Evolutionary conservation across 2,113 vertebrate species (phyloP).

Genomic region (Gadus chalcogrammus): DNA sequence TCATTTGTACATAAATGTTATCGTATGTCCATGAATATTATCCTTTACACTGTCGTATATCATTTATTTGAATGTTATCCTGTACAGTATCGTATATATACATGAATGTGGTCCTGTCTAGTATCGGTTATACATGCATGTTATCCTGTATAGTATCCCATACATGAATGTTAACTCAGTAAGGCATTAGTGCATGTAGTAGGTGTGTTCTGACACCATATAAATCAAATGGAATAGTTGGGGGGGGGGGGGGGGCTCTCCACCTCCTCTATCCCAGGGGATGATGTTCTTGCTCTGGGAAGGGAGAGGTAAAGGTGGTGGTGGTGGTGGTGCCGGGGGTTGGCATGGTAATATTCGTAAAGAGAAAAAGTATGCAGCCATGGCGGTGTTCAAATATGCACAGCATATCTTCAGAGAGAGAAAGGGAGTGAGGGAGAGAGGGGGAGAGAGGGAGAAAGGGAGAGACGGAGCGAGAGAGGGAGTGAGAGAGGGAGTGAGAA

Average conservation of each 20-base stretch:
- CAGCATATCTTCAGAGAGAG: conserved; percentile 57
- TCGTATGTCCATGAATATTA: too few relatives aligned
- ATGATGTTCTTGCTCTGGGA: conserved; percentile 32
- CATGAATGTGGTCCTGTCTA: too few relatives aligned
- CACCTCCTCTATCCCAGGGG: conserved; percentile 22
- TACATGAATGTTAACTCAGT: background rate
- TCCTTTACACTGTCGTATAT: too few relatives aligned
- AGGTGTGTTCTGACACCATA: conserved; percentile 36
- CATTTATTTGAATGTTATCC: too few relatives aligned
- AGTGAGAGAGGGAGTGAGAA: too few relatives aligned
- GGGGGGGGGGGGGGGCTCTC: background rate
- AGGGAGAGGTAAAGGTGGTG: conserved; percentile 15
- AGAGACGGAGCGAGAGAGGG: too few relatives aligned
- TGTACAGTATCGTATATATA: too few relatives aligned
- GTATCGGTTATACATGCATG: too few relatives aligned
- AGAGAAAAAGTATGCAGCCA: conserved; percentile 53
- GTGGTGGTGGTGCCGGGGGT: conserved; percentile 3
- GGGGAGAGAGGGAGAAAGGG: too few relatives aligned
- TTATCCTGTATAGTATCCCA: background rate
- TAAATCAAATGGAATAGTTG: conserved; percentile 50
- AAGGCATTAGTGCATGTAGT: conserved; percentile 33
- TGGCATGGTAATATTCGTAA: conserved; percentile 62
- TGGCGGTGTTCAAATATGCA: conserved; percentile 68
- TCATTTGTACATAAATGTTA: too few relatives aligned
- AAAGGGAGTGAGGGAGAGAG: too few relatives aligned